A percentile compares a stretch with the other conserved stretches of the same genome.
Conservation (phyloP, 1,140 invertebrate species). For the Diorhabda carinulata region DNA sequence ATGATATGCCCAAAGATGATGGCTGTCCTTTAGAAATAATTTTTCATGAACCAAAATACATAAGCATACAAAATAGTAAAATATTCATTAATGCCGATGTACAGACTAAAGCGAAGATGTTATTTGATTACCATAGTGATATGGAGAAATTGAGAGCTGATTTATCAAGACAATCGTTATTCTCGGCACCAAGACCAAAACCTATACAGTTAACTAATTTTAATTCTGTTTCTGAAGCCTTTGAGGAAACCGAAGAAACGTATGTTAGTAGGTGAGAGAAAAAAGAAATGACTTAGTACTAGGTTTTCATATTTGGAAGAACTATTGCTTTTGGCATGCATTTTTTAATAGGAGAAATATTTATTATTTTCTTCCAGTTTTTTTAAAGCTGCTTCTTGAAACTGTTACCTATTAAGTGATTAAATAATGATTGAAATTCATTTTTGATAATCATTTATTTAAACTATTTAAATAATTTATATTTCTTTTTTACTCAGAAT, state of each 20-base stretch:
- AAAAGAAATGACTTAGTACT: too few species aligned
- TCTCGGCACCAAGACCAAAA: background rate
- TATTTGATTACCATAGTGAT: constrained; percentile 16
- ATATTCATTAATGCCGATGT: constrained; percentile 10
- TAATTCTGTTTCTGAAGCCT: too few species aligned
- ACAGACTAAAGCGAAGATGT: constrained; percentile 8
- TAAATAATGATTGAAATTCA: too few species aligned
- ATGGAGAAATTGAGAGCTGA: constrained; percentile 4
- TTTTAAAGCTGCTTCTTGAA: too few species aligned
- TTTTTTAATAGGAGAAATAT: too few species aligned
- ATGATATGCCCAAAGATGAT: constrained; percentile 9
- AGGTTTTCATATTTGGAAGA: too few species aligned
- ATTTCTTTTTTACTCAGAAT: too few species aligned
- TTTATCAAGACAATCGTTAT: constrained; percentile 11
- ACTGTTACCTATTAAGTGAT: too few species aligned
- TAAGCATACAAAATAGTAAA: constrained; percentile 5
- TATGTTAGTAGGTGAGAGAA: constrained; percentile 8
- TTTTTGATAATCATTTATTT: too few species aligned
- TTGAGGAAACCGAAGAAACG: background rate
- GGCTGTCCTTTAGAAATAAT: background rate
- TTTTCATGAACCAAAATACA: constrained; percentile 8
- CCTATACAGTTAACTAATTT: background rate
- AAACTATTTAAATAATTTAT: too few species aligned
- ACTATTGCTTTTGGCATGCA: too few species aligned
- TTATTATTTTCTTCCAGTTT: too few species aligned